Base-by-base conservation (phyloP, 2,797 vertebrate species). In the Glyptemys insculpta region DNA sequence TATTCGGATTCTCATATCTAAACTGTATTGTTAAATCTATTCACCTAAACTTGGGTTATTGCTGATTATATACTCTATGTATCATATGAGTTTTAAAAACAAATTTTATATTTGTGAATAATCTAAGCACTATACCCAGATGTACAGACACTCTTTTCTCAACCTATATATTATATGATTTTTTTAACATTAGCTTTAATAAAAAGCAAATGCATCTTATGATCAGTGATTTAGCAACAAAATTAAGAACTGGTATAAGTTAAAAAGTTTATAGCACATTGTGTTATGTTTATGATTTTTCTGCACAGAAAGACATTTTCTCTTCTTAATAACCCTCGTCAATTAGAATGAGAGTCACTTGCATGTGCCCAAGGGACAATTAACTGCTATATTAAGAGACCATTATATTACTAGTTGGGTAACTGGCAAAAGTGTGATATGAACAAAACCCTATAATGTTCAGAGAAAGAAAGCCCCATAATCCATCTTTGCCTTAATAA, bases 221-320 rank as follows among this genome's bases (percentile, higher is more conserved):
- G 37, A 23, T 72, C 68, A 41, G 9, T 23, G 37, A 41, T 37
- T 72, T 72, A 72, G 37, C 9, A 72, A 72, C 21, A 72, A 87
- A 86, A 76, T 29, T 21, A 41, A 87, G 59, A 83, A 7, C 34
- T 50, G 7, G 2, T 19, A 27, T 5, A 23, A 1, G 1, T 41
- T 34, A 41, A 49, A 5, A 4, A 0, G 6, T 90, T 87, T 12
- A 44, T 6, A 50, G 52, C 37, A 6, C n/a, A 4, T 4, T 27
- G 8, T 83, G 12, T 5, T 29, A 0, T 2, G 6, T 12, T 74
- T 86, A 54, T 52, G 47, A 1, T 50, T 12, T 62, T 3, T 81
- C 92, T 89, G 50, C 52, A 65, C 52, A 76, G 65, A 53, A 93
- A 8, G 5, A 49, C 7, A 21, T 68, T 37, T 68, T 72, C 5